These are phyloP conservation scores for Belonocnema kinseyi DNA, from an alignment of 1,140 invertebrate species.

Conservation along the genomic window DNA sequence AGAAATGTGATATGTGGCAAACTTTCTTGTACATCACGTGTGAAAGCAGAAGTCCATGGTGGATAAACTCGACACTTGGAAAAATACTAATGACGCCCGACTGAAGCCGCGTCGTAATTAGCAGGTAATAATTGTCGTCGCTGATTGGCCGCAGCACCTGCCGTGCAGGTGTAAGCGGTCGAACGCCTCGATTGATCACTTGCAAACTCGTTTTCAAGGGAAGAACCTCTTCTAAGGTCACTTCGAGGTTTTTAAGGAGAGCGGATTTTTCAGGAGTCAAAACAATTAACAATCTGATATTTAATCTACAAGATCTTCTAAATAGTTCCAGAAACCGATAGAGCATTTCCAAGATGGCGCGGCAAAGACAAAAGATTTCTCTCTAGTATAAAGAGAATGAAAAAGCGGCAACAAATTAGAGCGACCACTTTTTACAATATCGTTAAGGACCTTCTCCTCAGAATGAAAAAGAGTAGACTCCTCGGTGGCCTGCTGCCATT, in stretches of 20 bases:
- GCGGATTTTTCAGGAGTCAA: neutral
- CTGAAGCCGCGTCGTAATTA: constrained; percentile 53
- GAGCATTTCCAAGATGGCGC: neutral
- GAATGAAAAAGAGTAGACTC: constrained; percentile 29
- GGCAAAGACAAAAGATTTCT: constrained; percentile 36
- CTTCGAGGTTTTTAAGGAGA: constrained; percentile 2
- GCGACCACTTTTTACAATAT: neutral
- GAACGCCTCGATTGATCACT: constrained; percentile 48
- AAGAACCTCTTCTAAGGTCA: constrained; percentile 12
- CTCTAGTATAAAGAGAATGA: too few species aligned
- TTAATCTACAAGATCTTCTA: too few species aligned
- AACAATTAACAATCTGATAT: neutral
- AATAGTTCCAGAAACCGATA: too few species aligned
- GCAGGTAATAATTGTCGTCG: constrained; percentile 58
- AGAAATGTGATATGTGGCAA: too few species aligned
- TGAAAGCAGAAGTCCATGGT: constrained; percentile 2
- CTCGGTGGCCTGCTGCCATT: constrained; percentile 45
- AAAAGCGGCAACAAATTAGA: too few species aligned
- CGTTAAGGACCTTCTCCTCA: neutral
- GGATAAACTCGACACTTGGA: constrained; percentile 12
- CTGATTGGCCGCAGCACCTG: constrained; percentile 57
- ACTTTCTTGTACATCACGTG: neutral
- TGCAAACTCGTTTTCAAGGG: constrained; percentile 39
- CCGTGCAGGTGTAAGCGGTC: constrained; percentile 60
- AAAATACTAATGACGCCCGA: constrained; percentile 31